phyloP scores from a whole-genome alignment of 2,113 vertebrate species.

The Peromyscus maniculatus region DNA sequence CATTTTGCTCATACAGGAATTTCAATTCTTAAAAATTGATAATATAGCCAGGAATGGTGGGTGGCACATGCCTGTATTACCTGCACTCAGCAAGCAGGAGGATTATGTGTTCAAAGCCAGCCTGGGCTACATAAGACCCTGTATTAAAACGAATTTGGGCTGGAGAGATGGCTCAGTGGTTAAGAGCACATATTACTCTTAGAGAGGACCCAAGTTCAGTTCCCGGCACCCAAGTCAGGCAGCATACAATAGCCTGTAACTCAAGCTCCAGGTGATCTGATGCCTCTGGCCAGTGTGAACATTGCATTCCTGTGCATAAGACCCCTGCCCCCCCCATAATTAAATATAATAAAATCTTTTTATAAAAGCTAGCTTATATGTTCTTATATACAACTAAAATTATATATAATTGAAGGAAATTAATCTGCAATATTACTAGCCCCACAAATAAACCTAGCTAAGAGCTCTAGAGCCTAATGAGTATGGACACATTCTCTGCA shows the following conservation, averaged over 20 bases:
- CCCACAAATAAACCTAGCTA: not conserved
- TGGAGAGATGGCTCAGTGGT: not conserved
- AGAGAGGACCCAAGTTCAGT: no score
- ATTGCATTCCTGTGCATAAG: not conserved
- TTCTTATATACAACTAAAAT: slow-evolving; percentile 1
- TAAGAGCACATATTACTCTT: not conserved
- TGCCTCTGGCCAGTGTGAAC: not conserved
- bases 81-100: not conserved
- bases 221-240: not conserved
- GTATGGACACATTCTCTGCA: not conserved
- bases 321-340: not conserved
- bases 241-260: not conserved
- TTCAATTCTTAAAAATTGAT: slow-evolving; percentile 16
- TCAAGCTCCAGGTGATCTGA: not conserved
- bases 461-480: not conserved
- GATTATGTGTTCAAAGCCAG: not conserved
- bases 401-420: slow-evolving; percentile 48
- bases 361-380: not conserved
- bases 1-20: slow-evolving; percentile 7
- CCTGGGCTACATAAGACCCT: not conserved
- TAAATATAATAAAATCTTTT: not conserved
- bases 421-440: not conserved
- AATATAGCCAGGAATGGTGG: not conserved
- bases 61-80: not conserved
- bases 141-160: not conserved